Percentiles rank a stretch among this genome's conserved stretches.
Evolutionary conservation across 2,888 invertebrate genomes (phyloP).

Genomic region (Drosophila buzzatii): DNA sequence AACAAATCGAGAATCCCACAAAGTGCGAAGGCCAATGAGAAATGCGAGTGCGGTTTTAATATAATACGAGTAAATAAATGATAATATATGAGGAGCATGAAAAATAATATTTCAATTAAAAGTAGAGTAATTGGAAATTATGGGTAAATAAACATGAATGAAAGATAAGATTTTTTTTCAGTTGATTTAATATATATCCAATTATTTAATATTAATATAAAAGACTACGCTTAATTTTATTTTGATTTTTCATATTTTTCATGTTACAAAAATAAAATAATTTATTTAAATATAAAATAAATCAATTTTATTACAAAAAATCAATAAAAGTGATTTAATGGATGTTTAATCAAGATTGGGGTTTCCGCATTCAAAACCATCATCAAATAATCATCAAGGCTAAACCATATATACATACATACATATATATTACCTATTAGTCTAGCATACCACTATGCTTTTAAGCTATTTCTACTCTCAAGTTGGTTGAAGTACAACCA

Average conservation of each 20-base stretch:
- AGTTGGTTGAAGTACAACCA: constrained; percentile 38
- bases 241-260: neutral
- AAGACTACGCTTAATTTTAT: neutral
- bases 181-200: no score
- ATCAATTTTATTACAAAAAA: neutral
- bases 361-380: constrained; percentile 25
- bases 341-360: neutral
- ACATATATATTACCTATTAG: constrained; percentile 11
- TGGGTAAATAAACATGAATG: neutral
- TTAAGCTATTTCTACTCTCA: constrained; percentile 22
- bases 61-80: neutral
- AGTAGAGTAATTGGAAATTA: neutral
- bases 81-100: constrained; percentile 8
- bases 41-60: constrained; percentile 10
- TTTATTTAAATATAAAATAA: neutral
- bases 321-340: neutral
- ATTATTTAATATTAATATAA: no score
- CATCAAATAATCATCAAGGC: constrained; percentile 28
- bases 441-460: constrained; percentile 11
- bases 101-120: constrained; percentile 4
- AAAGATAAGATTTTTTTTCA: no score
- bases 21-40: constrained; percentile 19
- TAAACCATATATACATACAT: constrained; percentile 7
- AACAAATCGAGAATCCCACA: constrained; percentile 28
- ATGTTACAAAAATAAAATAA: neutral